Evolutionary conservation across 2,113 vertebrate genomes (phyloP), one percentile per base, ranked within the genome.

Genomic region (Isurus oxyrinchus): DNA sequence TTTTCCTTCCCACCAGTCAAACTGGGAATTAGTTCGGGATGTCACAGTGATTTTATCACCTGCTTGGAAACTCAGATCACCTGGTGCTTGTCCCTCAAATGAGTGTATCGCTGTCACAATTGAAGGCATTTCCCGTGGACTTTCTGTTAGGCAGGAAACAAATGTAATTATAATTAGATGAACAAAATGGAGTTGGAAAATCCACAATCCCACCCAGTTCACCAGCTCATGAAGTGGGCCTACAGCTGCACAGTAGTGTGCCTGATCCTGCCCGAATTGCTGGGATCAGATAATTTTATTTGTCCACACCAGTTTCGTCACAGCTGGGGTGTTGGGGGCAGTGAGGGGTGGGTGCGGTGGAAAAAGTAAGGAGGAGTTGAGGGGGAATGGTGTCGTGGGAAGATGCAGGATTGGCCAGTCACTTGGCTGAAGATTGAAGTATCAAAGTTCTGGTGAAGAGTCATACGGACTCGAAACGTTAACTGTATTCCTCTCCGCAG

Each of bases 1-100:
- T 40, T 96, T 98, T 84, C 99, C 99, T 97, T 99, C 99, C 99
- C 99, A 99, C 99, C 99, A 99, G 96, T 99, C 99, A 84, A 99
- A 99, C 97, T 99, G 98, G 0, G 99, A 99, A 57, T 98, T 98
- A 0, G 99, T 99, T 97, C 98, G 98, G 13, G 98, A 99, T 96
- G 98, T 96, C 90, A 99, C 98, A 0, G 97, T 98, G 97, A 99
- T 99, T 97, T 96, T 98, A 97, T 99, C 99, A 57, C 99, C 99
- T 2, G 97, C 97, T 95, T 97, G 97, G 96, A 99, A 99, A 96
- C 97, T 98, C 97, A 99, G 97, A 97, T 99, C 99, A 0, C 99
- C 99, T 0, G 98, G 98, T 96, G 99, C 98, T 49, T 99, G 98
- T 25, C 98, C 99, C 31, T 98, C 97, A 11, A 98, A 99, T 0